A percentile compares a stretch with the other conserved stretches of the same genome.
Evolutionary conservation across 2,797 vertebrate genomes (phyloP).

Genomic region (Margarornis squamiger): DNA sequence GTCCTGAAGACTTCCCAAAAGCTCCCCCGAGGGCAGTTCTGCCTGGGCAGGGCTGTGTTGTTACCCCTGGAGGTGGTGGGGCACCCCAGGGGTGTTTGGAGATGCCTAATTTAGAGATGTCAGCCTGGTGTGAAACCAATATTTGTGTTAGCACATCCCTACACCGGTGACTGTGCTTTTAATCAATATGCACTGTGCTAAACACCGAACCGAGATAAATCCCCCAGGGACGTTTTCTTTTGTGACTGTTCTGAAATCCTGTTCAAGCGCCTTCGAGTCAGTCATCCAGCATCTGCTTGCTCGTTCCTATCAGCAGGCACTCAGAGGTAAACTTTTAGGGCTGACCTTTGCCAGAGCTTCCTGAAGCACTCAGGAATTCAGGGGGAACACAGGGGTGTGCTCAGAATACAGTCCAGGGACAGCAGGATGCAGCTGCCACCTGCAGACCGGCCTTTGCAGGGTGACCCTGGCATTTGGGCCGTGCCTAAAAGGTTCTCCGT

Average conservation of each 20-base stretch:
- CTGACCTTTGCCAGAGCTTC: background rate
- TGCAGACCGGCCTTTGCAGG: background rate
- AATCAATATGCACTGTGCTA: background rate
- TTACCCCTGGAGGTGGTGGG: fast-evolving
- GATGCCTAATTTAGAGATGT: background rate
- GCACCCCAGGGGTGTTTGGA: background rate
- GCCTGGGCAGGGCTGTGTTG: background rate
- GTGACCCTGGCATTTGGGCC: background rate
- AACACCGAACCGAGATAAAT: background rate
- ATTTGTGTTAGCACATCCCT: background rate
- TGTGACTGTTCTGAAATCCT: background rate
- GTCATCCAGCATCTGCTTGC: background rate
- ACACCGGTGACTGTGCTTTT: background rate
- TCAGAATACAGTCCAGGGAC: background rate
- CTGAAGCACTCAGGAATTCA: background rate
- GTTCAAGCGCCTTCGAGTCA: fast-evolving
- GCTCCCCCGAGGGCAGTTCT: background rate
- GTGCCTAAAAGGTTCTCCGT: background rate
- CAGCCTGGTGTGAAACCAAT: background rate
- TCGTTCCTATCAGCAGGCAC: background rate
- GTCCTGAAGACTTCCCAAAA: background rate
- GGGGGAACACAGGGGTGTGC: background rate
- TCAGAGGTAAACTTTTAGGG: background rate
- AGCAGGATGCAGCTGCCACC: conserved; percentile 46
- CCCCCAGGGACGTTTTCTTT: background rate